phyloP scores from a whole-genome alignment of 2,113 vertebrate species.

The Hippocampus abdominalis region DNA sequence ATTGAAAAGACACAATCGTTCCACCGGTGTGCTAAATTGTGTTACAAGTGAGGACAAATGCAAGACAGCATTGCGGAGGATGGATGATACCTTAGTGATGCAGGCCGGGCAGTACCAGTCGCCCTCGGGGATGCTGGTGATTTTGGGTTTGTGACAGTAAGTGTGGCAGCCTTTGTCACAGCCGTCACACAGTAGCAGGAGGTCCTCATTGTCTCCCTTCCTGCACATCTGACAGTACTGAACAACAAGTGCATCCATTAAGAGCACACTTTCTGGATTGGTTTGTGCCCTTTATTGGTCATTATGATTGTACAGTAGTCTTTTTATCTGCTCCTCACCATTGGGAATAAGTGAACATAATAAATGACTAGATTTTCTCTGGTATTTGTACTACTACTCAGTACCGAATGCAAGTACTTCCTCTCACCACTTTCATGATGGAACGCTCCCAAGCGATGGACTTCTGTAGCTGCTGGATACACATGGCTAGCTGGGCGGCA shows the following conservation, averaged over 20 bases:
- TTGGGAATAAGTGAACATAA: too few relatives aligned
- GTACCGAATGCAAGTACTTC: too few relatives aligned
- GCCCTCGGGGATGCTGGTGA: constrained; percentile 92
- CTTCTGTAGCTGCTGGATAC: constrained; percentile 98
- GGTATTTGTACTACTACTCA: too few relatives aligned
- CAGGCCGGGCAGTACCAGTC: constrained; percentile 99
- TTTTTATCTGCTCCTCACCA: too few relatives aligned
- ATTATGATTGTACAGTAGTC: too few relatives aligned
- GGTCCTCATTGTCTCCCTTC: constrained; percentile 96
- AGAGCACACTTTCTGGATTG: background rate
- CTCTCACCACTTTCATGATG: constrained; percentile 99
- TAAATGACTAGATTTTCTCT: too few relatives aligned
- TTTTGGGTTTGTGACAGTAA: constrained; percentile 97
- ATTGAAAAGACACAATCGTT: too few relatives aligned
- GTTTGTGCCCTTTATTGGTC: too few relatives aligned
- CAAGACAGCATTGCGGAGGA: background rate
- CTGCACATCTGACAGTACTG: constrained; percentile 98
- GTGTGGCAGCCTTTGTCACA: constrained; percentile 99
- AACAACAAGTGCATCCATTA: constrained; percentile 54
- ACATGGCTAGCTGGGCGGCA: constrained; percentile 95
- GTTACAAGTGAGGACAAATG: background rate
- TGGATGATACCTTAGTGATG: constrained; percentile 87
- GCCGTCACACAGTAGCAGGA: constrained; percentile 94
- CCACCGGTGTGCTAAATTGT: too few relatives aligned
- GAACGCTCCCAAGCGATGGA: constrained; percentile 99